Conservation (phyloP, 2,888 invertebrate species). For the Euzophera pinguis region DNA sequence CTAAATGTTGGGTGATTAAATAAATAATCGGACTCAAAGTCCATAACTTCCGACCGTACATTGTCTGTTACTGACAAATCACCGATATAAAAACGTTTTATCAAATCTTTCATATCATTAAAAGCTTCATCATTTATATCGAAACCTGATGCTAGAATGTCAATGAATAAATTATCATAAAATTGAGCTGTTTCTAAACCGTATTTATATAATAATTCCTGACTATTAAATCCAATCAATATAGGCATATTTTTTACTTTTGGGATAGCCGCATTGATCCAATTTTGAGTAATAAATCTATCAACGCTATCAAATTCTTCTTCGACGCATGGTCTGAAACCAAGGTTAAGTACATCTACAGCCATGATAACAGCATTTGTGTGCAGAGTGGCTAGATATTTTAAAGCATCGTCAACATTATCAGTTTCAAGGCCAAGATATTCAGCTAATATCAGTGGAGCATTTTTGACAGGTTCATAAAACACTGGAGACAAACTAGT, state of each 20-base stretch:
- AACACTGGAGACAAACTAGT: constrained; percentile 32
- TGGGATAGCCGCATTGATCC: constrained; percentile 32
- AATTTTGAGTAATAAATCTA: constrained; percentile 37
- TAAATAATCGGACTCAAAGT: constrained; percentile 46
- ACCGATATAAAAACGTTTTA: constrained; percentile 46
- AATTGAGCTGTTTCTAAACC: constrained; percentile 20
- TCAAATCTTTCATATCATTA: constrained; percentile 26
- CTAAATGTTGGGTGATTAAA: constrained; percentile 42
- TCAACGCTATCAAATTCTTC: constrained; percentile 38
- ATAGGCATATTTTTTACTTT: constrained; percentile 39
- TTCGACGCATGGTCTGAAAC: constrained; percentile 47
- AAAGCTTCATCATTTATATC: constrained; percentile 25
- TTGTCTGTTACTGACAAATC: constrained; percentile 31
- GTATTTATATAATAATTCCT: constrained; percentile 33
- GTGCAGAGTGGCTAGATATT: constrained; percentile 29
- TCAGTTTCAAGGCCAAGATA: constrained; percentile 31
- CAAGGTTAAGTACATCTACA: constrained; percentile 23
- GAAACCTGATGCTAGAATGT: constrained; percentile 25
- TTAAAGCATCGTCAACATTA: constrained; percentile 34
- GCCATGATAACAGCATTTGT: constrained; percentile 33
- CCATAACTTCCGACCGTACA: constrained; percentile 26
- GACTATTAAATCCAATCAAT: constrained; percentile 44
- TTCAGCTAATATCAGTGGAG: constrained; percentile 38
- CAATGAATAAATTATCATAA: constrained; percentile 29
- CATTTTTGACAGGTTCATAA: constrained; percentile 32